Evolutionary conservation across 2,797 vertebrate species (phyloP), one percentile per base, ranked within the genome.

Genomic region (Enteromius unitaeniatus): DNA sequence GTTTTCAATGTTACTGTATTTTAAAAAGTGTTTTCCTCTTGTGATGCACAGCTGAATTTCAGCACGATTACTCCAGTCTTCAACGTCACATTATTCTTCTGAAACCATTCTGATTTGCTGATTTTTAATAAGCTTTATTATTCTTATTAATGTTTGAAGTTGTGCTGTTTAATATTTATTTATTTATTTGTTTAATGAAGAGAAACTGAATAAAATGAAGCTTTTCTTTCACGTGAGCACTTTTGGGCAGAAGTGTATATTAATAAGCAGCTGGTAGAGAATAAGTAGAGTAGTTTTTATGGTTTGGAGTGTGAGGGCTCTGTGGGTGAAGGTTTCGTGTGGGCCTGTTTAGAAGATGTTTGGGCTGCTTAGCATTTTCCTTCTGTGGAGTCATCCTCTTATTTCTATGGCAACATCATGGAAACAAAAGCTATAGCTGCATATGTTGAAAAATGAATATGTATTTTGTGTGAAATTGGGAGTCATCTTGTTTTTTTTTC

Each of bases 391-490:
- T 81, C 53, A 28, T 28, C 47, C 19, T 65, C 64, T 82, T 64
- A 84, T 84, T 67, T 83, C 82, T 79, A 88, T 88, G 53, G 45
- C 70, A 82, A 76, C 62, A 68, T 84, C 65, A 78, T 83, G 69
- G 28, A 82, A 84, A 76, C 77, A 51, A 49, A 67, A 84, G 42
- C 28, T 65, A 15, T 49, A 37, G 53, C 64, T 26, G 21, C n/a
- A 28, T 55, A 79, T 55, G 78, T 21, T 58, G 34, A 79, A 49
- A 55, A 26, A 7, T 53, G 1, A 65, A 4, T 49, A 73, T 74
- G 51, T 53, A 7, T 74, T 73, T 51, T 51, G 45, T 31, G 70
- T 73, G 26, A 51, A 34, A 51, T 72, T 47, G n/a, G 19, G 42
- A 28, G n/a, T 69, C 37, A 67, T 19, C 3, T 15, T 51, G 5